Conservation (phyloP, 1,140 invertebrate species). For the Scaptomyza graminum region DNA sequence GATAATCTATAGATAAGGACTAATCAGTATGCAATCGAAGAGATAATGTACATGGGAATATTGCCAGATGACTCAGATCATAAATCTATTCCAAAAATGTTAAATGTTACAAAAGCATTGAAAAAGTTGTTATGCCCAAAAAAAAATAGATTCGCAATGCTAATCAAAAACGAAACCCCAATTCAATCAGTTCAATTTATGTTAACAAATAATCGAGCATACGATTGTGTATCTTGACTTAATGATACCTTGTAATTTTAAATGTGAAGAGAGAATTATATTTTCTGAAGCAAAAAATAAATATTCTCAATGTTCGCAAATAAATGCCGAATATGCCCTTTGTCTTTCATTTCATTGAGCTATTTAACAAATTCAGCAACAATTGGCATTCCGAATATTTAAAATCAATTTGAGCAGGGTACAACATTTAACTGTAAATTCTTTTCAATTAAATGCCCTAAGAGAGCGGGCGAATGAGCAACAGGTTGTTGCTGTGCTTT, state of each 20-base stretch:
- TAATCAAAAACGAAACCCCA: conserved; percentile 14
- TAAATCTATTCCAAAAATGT: background rate
- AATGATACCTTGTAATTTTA: conserved; percentile 1
- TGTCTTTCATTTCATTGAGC: no score
- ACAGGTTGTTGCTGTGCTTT: background rate
- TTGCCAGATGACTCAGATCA: background rate
- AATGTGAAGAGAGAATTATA: no score
- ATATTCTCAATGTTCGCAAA: no score
- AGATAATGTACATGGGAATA: background rate
- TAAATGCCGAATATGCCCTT: no score
- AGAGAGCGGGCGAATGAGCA: background rate
- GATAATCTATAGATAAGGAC: background rate
- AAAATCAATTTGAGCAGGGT: background rate
- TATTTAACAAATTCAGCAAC: no score
- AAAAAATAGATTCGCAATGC: background rate
- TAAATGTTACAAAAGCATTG: conserved; percentile 1
- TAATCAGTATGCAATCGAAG: background rate
- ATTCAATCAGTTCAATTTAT: conserved; percentile 14
- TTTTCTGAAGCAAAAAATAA: no score
- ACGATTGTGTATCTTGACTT: background rate
- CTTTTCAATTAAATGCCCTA: background rate
- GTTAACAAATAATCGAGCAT: background rate
- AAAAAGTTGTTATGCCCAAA: conserved; percentile 3
- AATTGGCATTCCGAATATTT: background rate
- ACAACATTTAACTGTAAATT: background rate